Percentiles rank a stretch among this genome's conserved stretches.
These are phyloP conservation scores for Battus philenor DNA, from an alignment of 1,140 invertebrate genomes.

Conservation along the genomic window DNA sequence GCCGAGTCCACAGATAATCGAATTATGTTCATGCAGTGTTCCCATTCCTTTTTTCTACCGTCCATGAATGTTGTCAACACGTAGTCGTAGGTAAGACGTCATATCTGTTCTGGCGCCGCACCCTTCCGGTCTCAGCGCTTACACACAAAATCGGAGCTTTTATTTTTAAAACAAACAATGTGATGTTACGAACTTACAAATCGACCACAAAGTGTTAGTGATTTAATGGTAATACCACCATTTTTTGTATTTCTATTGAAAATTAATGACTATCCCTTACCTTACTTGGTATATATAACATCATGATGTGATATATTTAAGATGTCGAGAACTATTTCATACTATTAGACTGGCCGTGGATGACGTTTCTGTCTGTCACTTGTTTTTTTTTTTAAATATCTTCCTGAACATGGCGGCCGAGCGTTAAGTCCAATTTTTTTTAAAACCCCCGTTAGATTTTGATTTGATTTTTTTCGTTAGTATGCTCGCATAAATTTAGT, in stretches of 20 bases:
- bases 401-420: constrained; percentile 17
- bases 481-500: constrained; percentile 37
- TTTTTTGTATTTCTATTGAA: constrained; percentile 46
- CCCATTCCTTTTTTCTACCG: constrained; percentile 57
- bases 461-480: constrained; percentile 17
- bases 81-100: constrained; percentile 9
- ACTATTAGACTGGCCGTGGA: constrained; percentile 19
- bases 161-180: constrained; percentile 30
- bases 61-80: constrained; percentile 55
- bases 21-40: constrained; percentile 10
- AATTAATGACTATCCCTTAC: constrained; percentile 35
- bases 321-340: constrained; percentile 26
- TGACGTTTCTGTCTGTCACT: constrained; percentile 4
- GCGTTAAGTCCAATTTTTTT: constrained; percentile 27
- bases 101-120: constrained; percentile 20
- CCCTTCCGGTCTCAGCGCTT: constrained; percentile 20
- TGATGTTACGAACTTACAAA: constrained; percentile 48
- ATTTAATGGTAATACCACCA: constrained; percentile 37
- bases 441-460: constrained; percentile 28
- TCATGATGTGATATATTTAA: constrained; percentile 42
- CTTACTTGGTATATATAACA: constrained; percentile 42
- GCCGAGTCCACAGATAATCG: not conserved
- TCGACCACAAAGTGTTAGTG: constrained; percentile 59
- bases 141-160: constrained; percentile 37
- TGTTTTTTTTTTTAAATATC: constrained; percentile 15